Base-by-base conservation (phyloP, 1,140 invertebrate species). In the Matsumurasca onukii region DNA sequence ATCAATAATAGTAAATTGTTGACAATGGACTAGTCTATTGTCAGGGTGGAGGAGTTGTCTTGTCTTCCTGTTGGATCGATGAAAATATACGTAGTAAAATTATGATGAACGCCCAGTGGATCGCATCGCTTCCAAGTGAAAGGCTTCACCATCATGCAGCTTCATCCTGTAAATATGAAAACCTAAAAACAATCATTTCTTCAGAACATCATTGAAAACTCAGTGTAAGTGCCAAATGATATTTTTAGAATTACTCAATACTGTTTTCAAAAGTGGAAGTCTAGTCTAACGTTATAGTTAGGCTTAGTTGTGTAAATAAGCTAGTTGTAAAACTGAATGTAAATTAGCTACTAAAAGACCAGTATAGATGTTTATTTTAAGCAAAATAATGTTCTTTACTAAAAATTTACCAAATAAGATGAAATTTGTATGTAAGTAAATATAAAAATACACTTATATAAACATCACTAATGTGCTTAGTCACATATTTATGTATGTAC, bases 281-380 rank as follows among this genome's bases (percentile, higher is more conserved):
- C 55, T 29, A 59, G 55, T 59, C 55, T 59, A 59, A 27, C 55
- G 55, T 59, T 59, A 22, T 59, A 59, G 55, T 59, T 59, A 59
- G 55, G 25, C 55, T 59, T 27, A 59, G 3, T 3, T 59, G 25
- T 29, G 30, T 5, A 59, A 12, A 29, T 27, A 27, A 13, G 9
- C 15, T n/a, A 22, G 12, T 22, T 22, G 55, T 59, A n/a, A n/a
- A n/a, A n/a, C n/a, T n/a, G n/a, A n/a, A n/a, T 59, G 55, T 59
- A 59, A 59, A 27, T 12, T 27, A 59, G 15, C 5, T 59, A 59
- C 55, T 59, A 59, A 59, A 59, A 59, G 55, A 59, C 55, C 55
- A 59, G 30, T 59, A 59, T 24, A 59, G 3, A 5, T 59, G 30
- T 12, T 3, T 15, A 24, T 27, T 22, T 13, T 25, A 27, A 27